These are phyloP conservation scores for Trichopria drosophilae DNA, from an alignment of 2,888 invertebrate genomes.

Conservation along the genomic window DNA sequence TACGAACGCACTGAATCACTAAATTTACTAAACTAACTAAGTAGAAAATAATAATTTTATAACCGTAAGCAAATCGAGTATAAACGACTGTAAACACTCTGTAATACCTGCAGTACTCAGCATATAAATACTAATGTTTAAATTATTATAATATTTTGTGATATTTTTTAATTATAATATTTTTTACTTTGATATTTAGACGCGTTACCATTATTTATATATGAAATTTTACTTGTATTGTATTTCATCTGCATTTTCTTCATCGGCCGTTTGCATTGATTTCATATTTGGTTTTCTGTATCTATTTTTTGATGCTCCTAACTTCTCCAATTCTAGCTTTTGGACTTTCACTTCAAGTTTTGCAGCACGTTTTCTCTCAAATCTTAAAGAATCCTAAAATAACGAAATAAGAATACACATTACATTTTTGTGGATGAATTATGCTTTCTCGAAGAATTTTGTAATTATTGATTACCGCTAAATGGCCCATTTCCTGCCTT, in stretches of 20 bases:
- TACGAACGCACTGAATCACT: too few relatives aligned
- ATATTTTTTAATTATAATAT: too few relatives aligned
- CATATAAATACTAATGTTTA: too few relatives aligned
- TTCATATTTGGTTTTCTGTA: slow-evolving; percentile 51
- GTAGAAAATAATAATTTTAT: too few relatives aligned
- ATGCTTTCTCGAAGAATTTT: too few relatives aligned
- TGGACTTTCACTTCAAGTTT: slow-evolving; percentile 64
- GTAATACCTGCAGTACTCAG: too few relatives aligned
- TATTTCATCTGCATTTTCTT: slow-evolving; percentile 50
- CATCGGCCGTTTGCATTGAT: slow-evolving; percentile 50
- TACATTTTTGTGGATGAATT: background rate
- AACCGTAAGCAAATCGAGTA: too few relatives aligned
- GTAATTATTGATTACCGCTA: slow-evolving; percentile 37
- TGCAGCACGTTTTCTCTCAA: slow-evolving; percentile 63
- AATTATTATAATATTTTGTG: too few relatives aligned
- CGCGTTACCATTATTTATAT: background rate
- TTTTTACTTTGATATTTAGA: background rate
- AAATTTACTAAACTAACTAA: too few relatives aligned
- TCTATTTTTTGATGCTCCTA: slow-evolving; percentile 51
- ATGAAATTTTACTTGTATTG: slow-evolving; percentile 47
- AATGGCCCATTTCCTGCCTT: slow-evolving; percentile 50
- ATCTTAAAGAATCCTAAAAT: slow-evolving; percentile 51
- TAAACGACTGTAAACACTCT: too few relatives aligned
- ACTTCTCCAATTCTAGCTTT: slow-evolving; percentile 63
- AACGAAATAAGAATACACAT: background rate